These are phyloP conservation scores for Borostomias antarcticus DNA, from an alignment of 2,797 vertebrate species.

Conservation along the genomic window DNA sequence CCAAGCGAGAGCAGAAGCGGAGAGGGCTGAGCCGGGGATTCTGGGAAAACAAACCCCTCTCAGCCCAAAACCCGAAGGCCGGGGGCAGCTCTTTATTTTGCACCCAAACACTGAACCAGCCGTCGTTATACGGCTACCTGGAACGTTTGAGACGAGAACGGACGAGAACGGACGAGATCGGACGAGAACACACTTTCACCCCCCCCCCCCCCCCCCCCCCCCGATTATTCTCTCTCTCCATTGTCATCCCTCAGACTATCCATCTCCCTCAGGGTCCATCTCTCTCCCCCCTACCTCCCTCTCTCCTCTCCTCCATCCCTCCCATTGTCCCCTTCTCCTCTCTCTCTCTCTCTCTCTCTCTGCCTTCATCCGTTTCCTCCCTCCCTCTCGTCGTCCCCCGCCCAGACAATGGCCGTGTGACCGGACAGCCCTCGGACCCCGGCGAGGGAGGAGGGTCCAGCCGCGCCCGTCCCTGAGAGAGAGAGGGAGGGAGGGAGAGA, in stretches of 20 bases:
- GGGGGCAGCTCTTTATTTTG: conserved; percentile 36
- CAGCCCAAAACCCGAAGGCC: conserved; percentile 27
- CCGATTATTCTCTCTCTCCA: conserved; percentile 3
- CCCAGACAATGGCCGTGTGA: conserved; percentile 51
- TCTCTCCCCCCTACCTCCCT: conserved; percentile 13
- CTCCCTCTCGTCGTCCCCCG: neutral
- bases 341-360: conserved; percentile 6
- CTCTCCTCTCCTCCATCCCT: conserved; percentile 13
- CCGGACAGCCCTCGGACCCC: conserved; percentile 53
- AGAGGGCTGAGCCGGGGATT: conserved; percentile 35
- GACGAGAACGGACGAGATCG: neutral
- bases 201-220: neutral
- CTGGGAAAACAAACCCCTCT: conserved; percentile 16
- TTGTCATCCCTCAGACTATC: conserved; percentile 19
- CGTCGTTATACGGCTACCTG: conserved; percentile 51
- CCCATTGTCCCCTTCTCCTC: conserved; percentile 12
- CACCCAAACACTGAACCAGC: conserved; percentile 48
- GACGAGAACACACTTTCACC: neutral
- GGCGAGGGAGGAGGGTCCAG: conserved; percentile 30
- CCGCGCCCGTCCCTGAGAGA: conserved; percentile 29
- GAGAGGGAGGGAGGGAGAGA: neutral
- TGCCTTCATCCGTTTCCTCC: conserved; percentile 27
- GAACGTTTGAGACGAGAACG: conserved; percentile 42
- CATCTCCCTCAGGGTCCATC: neutral
- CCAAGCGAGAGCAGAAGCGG: conserved; percentile 32